Evolutionary conservation across 2,888 invertebrate species (phyloP).

Genomic region (Pseudoips prasinana): DNA sequence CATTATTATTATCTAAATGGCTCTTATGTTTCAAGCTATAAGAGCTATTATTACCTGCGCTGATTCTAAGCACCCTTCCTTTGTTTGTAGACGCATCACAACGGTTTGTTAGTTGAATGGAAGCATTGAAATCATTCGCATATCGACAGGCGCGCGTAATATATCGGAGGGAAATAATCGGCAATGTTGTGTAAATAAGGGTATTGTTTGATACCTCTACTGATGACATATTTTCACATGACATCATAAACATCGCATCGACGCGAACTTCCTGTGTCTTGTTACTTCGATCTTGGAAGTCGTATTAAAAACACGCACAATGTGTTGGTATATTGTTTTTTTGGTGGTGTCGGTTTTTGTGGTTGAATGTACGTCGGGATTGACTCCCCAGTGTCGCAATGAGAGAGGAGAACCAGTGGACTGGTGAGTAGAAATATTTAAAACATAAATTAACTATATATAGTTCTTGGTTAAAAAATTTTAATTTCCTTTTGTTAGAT

Average conservation of each 20-base stretch:
- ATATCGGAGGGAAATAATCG: constrained; percentile 42
- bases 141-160: constrained; percentile 14
- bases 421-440: constrained; percentile 82
- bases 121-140: constrained; percentile 20
- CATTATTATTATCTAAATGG: constrained; percentile 1
- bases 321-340: constrained; percentile 42
- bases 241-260: constrained; percentile 52
- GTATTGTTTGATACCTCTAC: constrained; percentile 54
- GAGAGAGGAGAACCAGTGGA: constrained; percentile 85
- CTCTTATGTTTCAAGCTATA: constrained; percentile 19
- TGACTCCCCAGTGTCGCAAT: constrained; percentile 79
- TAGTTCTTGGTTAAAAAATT: too few relatives aligned
- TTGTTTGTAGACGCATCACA: constrained; percentile 30
- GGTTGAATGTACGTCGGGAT: constrained; percentile 36
- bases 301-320: constrained; percentile 45
- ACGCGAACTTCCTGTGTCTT: constrained; percentile 55
- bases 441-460: not conserved
- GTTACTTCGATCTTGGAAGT: constrained; percentile 46
- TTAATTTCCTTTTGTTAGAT: too few relatives aligned
- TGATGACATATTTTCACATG: constrained; percentile 39
- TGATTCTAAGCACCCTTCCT: constrained; percentile 27
- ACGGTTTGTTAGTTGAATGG: constrained; percentile 11
- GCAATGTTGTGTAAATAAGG: constrained; percentile 56
- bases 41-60: constrained; percentile 4
- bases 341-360: constrained; percentile 45